Evolutionary conservation across 2,797 vertebrate genomes (phyloP).

Genomic region (Harpagifer antarcticus): DNA sequence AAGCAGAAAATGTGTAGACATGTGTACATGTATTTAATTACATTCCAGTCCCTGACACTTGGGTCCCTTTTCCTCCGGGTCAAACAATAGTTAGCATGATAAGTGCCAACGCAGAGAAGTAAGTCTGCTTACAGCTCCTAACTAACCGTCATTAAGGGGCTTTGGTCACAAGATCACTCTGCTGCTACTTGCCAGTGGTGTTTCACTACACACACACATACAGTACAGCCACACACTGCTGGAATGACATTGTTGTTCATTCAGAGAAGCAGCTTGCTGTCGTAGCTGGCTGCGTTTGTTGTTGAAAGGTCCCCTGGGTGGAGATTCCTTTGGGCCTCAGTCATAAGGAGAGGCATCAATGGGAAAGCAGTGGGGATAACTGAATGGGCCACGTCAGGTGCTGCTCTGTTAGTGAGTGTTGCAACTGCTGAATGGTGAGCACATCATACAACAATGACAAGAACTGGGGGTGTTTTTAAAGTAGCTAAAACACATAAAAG

Average conservation of each 20-base stretch:
- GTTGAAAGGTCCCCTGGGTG: conserved; percentile 82
- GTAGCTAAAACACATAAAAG: conserved; percentile 13
- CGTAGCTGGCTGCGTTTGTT: conserved; percentile 84
- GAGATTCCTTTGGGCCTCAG: conserved; percentile 82
- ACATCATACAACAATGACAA: conserved; percentile 55
- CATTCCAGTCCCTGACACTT: conserved; percentile 9
- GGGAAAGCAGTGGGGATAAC: conserved; percentile 76
- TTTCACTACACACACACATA: conserved; percentile 56
- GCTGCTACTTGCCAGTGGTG: conserved; percentile 74
- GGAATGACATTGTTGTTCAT: conserved; percentile 82
- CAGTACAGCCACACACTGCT: conserved; percentile 53
- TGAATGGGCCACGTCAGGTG: conserved; percentile 83
- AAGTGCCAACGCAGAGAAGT: conserved; percentile 50
- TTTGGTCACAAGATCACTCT: conserved; percentile 76
- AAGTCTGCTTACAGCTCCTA: conserved; percentile 67
- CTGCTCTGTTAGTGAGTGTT: conserved; percentile 71
- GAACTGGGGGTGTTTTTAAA: conserved; percentile 24
- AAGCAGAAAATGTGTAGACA: not conserved
- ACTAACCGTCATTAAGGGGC: conserved; percentile 74
- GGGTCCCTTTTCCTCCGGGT: conserved; percentile 13
- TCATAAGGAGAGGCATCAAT: conserved; percentile 84
- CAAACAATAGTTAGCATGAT: conserved; percentile 48
- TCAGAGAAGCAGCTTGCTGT: conserved; percentile 83
- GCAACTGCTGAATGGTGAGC: conserved; percentile 73
- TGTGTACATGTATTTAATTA: not conserved